These are phyloP conservation scores for Hapalemur alaotrensis DNA, from an alignment of 2,797 vertebrate species.

Conservation along the genomic window DNA sequence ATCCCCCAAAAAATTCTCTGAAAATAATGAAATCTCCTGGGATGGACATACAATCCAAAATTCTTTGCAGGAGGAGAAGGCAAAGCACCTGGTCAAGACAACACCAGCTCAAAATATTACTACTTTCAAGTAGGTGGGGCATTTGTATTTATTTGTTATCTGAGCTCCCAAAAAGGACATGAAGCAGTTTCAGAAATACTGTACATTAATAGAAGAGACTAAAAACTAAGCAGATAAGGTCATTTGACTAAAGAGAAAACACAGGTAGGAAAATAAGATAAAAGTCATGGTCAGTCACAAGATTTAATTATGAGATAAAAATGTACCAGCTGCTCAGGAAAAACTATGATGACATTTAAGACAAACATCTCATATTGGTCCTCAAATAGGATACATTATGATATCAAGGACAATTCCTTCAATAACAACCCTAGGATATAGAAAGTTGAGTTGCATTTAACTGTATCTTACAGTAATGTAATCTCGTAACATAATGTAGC, in stretches of 20 bases:
- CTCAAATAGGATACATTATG: neutral
- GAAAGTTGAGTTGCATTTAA: neutral
- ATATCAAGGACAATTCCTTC: neutral
- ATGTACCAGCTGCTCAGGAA: neutral
- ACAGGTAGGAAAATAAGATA: neutral
- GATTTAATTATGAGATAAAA: constrained; percentile 9
- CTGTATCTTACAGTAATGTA: neutral
- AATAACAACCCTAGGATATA: neutral
- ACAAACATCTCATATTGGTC: neutral
- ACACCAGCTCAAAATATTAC: neutral
- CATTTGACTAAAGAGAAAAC: neutral
- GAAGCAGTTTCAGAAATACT: neutral
- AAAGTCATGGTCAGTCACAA: neutral
- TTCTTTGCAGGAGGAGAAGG: neutral
- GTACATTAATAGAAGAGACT: neutral
- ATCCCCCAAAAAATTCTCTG: neutral
- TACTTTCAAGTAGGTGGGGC: neutral
- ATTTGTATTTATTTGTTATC: neutral
- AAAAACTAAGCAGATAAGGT: neutral
- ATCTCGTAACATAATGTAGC: neutral
- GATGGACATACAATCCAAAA: neutral
- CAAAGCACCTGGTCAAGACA: neutral
- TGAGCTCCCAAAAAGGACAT: neutral
- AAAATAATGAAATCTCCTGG: neutral
- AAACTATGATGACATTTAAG: neutral